Evolutionary conservation across 2,888 invertebrate genomes (phyloP).

Genomic region (Yponomeuta evonymella): DNA sequence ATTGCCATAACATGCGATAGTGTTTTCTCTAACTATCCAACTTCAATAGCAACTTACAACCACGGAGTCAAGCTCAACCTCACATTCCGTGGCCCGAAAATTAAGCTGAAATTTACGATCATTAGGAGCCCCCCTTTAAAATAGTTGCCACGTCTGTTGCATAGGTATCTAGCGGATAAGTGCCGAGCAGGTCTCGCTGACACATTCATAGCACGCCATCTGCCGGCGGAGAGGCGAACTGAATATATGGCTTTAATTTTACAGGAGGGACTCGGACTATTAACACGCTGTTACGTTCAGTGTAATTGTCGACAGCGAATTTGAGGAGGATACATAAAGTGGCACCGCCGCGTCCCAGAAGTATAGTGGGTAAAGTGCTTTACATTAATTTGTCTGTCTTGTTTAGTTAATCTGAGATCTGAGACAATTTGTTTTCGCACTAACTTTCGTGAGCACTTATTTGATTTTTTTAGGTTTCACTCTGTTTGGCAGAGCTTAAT

Average conservation of each 20-base stretch:
- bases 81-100: neutral
- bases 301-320: neutral
- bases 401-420: too few species aligned
- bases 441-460: too few species aligned
- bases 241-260: slow-evolving; percentile 37
- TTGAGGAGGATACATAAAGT: neutral
- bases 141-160: slow-evolving; percentile 55
- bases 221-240: slow-evolving; percentile 24
- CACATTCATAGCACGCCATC: slow-evolving; percentile 50
- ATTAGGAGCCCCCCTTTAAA: slow-evolving; percentile 47
- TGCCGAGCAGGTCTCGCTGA: slow-evolving; percentile 43
- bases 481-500: too few species aligned
- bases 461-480: too few species aligned
- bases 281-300: neutral
- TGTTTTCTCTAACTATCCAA: too few species aligned
- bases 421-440: too few species aligned
- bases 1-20: too few species aligned
- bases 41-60: too few species aligned
- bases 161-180: slow-evolving; percentile 32
- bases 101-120: slow-evolving; percentile 53
- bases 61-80: neutral
- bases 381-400: neutral
- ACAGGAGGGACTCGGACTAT: neutral
- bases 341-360: neutral
- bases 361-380: neutral